Evolutionary conservation across 2,888 invertebrate genomes (phyloP).

Genomic region (Dryobota labecula): DNA sequence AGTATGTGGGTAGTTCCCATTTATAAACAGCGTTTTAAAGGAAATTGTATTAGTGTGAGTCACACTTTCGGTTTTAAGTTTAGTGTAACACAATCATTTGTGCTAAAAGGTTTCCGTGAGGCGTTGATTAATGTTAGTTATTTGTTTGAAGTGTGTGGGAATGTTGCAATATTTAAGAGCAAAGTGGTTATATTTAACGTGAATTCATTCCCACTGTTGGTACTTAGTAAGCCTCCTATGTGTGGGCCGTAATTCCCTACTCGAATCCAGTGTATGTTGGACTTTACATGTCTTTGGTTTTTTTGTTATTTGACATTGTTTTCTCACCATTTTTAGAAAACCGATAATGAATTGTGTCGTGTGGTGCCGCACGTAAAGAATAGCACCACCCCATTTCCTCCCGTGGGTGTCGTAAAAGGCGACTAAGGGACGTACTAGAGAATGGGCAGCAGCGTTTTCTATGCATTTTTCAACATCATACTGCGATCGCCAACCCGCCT

Average conservation of each 20-base stretch:
- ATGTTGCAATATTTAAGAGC: slow-evolving; percentile 27
- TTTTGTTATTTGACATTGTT: neutral
- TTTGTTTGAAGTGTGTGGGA: slow-evolving; percentile 38
- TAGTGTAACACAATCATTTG: slow-evolving; percentile 44
- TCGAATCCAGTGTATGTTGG: neutral
- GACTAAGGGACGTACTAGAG: no score
- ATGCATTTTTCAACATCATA: no score
- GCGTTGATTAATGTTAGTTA: slow-evolving; percentile 34
- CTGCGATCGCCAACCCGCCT: no score
- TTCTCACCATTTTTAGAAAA: no score
- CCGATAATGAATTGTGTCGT: no score
- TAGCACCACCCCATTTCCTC: no score
- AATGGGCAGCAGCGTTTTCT: no score
- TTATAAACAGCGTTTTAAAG: slow-evolving; percentile 32
- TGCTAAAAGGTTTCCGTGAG: slow-evolving; percentile 49
- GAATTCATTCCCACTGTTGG: neutral
- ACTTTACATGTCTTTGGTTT: neutral
- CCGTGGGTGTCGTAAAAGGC: no score
- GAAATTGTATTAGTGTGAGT: slow-evolving; percentile 64
- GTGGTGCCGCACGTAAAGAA: no score
- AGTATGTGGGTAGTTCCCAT: slow-evolving; percentile 47
- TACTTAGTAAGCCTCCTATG: neutral
- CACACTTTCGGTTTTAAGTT: slow-evolving; percentile 63
- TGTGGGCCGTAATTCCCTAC: neutral
- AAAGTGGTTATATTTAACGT: neutral